Evolutionary conservation across 2,797 vertebrate genomes (phyloP), one percentile per base, ranked within the genome.

Genomic region (Epinephelus malabaricus): DNA sequence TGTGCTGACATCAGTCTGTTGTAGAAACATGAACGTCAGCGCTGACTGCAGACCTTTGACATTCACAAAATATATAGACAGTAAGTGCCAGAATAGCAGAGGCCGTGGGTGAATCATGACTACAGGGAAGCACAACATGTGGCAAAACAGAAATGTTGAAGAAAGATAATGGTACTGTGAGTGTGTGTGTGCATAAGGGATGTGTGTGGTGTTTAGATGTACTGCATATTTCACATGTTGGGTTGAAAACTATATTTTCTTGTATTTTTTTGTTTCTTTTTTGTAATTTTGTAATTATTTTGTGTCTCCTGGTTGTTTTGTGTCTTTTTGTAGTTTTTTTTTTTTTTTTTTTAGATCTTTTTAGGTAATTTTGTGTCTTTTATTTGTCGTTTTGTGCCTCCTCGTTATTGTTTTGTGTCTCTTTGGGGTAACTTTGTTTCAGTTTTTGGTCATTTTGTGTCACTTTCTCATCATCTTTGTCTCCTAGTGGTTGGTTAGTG

Each of bases 1-100:
- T 76, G 60, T 75, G 76, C 53, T 47, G 58, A n/a, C 61, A 66
- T 40, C 51, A 21, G 50, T 45, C 30, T 67, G 69, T 40, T 68
- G 60, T 69, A 67, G 61, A 71, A 85, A 78, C 69, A 62, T 69
- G 54, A 59, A 47, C 58, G 66, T 90, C 83, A 89, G 56, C 38
- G 15, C 53, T 63, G 63, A 70, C 70, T 30, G 51, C 38, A 78
- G 75, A 82, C 79, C 78, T 89, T 82, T 93, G 86, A 86, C 85
- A 88, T 92, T 90, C 30, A 85, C 60, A 51, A 73, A 85, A 78
- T 63, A 73, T 67, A 74, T 27, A 59, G 47, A 78, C 70, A 76
- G 75, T 73, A 78, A 87, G 53, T 65, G 67, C 69, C 56, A 56
- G 76, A 82, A 81, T 34, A 79, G 67, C 70, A 79, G 50, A 69